Evolutionary conservation across 2,888 invertebrate species (phyloP).

Genomic region (Phortica magna): DNA sequence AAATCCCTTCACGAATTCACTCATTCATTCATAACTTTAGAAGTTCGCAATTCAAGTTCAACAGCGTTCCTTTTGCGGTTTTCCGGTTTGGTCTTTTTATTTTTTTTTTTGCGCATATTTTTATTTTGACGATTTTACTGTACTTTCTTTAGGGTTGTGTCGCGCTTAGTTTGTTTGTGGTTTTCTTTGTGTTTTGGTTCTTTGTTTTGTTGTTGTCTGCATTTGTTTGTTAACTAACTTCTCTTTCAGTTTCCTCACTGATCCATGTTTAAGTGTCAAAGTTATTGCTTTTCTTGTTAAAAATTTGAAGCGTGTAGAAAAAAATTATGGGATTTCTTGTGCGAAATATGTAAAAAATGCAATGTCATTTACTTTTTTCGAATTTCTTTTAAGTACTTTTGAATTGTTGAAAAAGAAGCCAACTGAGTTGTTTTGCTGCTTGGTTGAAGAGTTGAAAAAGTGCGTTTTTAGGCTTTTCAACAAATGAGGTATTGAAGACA

Average conservation of each 20-base stretch:
- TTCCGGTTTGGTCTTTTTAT: neutral
- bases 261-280: conserved; percentile 26
- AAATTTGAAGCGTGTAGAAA: neutral
- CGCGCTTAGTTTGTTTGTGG: neutral
- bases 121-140: neutral
- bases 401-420: too few relatives aligned
- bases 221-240: neutral
- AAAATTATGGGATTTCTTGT: too few relatives aligned
- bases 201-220: too few relatives aligned
- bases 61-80: neutral
- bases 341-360: neutral
- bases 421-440: too few relatives aligned
- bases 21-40: conserved; percentile 25
- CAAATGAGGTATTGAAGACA: too few relatives aligned
- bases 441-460: too few relatives aligned
- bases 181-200: neutral
- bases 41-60: conserved; percentile 13
- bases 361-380: neutral
- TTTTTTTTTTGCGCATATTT: neutral
- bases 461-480: too few relatives aligned
- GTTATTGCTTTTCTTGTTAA: conserved; percentile 28
- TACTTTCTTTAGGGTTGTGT: neutral
- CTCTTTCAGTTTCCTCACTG: conserved; percentile 7
- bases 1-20: conserved; percentile 5
- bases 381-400: too few relatives aligned